A percentile compares a stretch with the other conserved stretches of the same genome.
phyloP scores from a whole-genome alignment of 1,140 invertebrate genomes.

The Drosophila repleta region DNA sequence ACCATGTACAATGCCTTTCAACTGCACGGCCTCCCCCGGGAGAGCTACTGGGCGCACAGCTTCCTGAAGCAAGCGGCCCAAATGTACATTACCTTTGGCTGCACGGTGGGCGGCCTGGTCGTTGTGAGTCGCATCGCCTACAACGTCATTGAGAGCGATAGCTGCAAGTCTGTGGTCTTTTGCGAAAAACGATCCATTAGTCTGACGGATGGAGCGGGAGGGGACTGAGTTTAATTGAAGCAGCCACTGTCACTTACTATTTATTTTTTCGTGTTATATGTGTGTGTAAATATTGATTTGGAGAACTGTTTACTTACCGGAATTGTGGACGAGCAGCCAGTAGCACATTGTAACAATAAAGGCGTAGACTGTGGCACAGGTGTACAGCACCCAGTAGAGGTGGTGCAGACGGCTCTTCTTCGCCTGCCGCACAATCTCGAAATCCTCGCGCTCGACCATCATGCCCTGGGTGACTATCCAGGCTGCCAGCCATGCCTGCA shows the following conservation, averaged over 20 bases:
- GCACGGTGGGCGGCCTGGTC: constrained; percentile 40
- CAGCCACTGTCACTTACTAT: neutral
- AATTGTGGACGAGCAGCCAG: constrained; percentile 81
- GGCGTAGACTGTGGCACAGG: constrained; percentile 87
- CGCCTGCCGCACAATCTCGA: constrained; percentile 79
- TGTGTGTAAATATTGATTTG: neutral
- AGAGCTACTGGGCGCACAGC: neutral
- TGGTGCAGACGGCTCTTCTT: constrained; percentile 84
- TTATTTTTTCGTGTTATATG: neutral
- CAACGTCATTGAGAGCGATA: constrained; percentile 24
- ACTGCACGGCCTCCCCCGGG: constrained; percentile 20
- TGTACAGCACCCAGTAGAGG: constrained; percentile 87
- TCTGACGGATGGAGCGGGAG: neutral
- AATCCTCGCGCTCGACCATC: constrained; percentile 84
- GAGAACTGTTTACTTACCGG: constrained; percentile 58
- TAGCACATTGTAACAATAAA: constrained; percentile 84
- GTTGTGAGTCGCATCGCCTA: constrained; percentile 10
- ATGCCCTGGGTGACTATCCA: constrained; percentile 83
- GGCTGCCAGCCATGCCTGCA: constrained; percentile 83
- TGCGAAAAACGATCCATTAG: neutral
- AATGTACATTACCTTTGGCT: constrained; percentile 51
- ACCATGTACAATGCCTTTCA: constrained; percentile 49
- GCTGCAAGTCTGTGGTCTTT: constrained; percentile 17
- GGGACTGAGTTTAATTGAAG: neutral
- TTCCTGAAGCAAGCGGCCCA: constrained; percentile 41